phyloP scores from a whole-genome alignment of 2,113 vertebrate genomes.

The Genyomyrus donnyi region DNA sequence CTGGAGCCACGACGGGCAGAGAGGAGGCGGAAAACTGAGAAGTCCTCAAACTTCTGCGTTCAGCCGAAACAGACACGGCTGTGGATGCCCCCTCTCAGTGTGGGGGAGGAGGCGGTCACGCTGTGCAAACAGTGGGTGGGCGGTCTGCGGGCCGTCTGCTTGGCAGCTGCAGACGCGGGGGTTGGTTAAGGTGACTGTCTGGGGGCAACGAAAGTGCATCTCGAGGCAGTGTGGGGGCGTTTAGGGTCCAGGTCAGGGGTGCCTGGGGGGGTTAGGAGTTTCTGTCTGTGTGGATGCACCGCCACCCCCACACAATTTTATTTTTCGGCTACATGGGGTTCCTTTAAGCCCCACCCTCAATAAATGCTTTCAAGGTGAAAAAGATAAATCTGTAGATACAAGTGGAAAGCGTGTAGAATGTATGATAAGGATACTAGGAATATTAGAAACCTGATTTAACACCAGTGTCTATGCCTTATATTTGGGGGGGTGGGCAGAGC shows the following conservation, averaged over 20 bases:
- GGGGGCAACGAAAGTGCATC: background rate
- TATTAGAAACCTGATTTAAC: background rate
- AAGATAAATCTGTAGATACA: background rate
- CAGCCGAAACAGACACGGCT: background rate
- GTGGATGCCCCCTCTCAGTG: background rate
- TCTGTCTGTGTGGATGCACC: background rate
- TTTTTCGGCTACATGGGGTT: background rate
- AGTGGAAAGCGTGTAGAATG: background rate
- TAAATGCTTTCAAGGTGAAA: background rate
- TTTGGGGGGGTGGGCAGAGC: background rate
- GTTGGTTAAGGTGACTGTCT: background rate
- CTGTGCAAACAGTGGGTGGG: background rate
- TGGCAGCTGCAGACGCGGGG: background rate
- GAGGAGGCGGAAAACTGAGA: background rate
- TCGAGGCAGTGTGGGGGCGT: background rate
- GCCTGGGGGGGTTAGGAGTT: background rate
- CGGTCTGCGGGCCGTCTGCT: background rate
- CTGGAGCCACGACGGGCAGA: background rate
- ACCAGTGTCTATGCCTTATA: background rate
- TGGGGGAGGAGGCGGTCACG: background rate
- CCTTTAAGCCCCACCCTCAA: background rate
- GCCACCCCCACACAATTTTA: background rate
- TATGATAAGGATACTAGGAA: background rate
- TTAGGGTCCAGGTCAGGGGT: background rate
- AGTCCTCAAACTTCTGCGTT: background rate